A percentile compares a stretch with the other conserved stretches of the same genome.
These are phyloP conservation scores for Stictonetta naevosa DNA, from an alignment of 2,113 vertebrate genomes.

Conservation along the genomic window DNA sequence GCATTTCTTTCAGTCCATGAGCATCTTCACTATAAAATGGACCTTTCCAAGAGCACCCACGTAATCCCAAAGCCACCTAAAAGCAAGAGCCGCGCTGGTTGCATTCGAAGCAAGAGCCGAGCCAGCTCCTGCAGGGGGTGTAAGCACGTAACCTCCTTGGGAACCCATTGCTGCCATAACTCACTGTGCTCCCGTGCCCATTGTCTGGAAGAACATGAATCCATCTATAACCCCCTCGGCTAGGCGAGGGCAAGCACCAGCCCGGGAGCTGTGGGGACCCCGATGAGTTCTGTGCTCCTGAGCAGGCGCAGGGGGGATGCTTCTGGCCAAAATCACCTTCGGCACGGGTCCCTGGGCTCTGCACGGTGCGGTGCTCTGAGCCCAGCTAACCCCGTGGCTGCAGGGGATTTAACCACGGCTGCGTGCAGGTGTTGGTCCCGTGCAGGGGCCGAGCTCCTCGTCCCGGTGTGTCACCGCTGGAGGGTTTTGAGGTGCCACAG, in stretches of 20 bases:
- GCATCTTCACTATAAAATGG: background rate
- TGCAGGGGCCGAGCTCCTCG: background rate
- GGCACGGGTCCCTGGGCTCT: background rate
- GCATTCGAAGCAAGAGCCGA: background rate
- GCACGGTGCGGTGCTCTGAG: fast-evolving
- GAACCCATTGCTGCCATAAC: background rate
- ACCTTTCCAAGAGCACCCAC: fast-evolving
- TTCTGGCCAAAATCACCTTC: background rate
- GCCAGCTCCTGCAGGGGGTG: background rate
- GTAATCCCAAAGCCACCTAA: fast-evolving
- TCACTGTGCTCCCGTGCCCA: background rate
- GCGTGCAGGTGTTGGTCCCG: fast-evolving
- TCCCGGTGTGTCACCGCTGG: fast-evolving
- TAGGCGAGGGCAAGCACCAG: background rate
- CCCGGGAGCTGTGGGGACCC: fast-evolving
- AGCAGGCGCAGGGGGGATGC: background rate
- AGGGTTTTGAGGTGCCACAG: fast-evolving
- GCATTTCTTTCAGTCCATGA: background rate
- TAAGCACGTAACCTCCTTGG: background rate
- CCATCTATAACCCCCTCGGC: fast-evolving
- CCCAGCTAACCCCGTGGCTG: fast-evolving
- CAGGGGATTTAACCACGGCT: background rate
- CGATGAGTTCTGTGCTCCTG: fast-evolving
- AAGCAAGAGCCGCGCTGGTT: background rate
- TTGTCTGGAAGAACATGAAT: background rate